Conservation (phyloP, 2,797 vertebrate species). For the Anguilla marmorata region DNA sequence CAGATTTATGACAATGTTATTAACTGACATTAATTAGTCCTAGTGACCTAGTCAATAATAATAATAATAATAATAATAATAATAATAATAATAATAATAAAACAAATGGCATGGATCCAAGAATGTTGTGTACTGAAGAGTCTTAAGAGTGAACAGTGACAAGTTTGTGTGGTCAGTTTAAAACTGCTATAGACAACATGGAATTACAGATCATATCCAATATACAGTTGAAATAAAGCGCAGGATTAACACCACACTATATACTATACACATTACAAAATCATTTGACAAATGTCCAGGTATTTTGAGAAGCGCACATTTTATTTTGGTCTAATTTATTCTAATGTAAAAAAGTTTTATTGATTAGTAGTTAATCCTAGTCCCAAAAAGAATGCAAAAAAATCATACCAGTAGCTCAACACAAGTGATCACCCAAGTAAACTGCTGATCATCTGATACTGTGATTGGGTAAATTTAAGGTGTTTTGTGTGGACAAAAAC, state of each 20-base stretch:
- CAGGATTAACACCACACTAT: slow-evolving; percentile 8
- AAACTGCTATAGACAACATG: neutral
- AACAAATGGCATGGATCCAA: neutral
- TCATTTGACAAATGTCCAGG: slow-evolving; percentile 5
- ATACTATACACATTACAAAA: neutral
- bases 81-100: neutral
- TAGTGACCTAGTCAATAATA: neutral
- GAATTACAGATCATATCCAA: slow-evolving; percentile 1
- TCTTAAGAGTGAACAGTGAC: neutral
- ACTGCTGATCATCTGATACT: slow-evolving; percentile 16
- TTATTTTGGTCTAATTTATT: neutral
- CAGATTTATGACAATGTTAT: neutral
- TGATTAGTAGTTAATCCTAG: neutral
- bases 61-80: neutral
- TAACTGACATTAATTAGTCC: neutral
- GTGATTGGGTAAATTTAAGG: neutral
- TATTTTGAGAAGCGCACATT: slow-evolving; percentile 1
- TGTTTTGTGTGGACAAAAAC: neutral
- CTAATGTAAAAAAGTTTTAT: neutral
- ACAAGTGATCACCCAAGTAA: neutral
- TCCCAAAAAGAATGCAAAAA: neutral
- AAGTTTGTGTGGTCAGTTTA: neutral
- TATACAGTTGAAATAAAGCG: neutral
- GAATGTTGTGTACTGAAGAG: neutral
- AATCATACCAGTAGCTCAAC: neutral